Percentiles rank a stretch among this genome's conserved stretches.
phyloP scores from a whole-genome alignment of 1,140 invertebrate genomes.

The Eciton burchellii region DNA sequence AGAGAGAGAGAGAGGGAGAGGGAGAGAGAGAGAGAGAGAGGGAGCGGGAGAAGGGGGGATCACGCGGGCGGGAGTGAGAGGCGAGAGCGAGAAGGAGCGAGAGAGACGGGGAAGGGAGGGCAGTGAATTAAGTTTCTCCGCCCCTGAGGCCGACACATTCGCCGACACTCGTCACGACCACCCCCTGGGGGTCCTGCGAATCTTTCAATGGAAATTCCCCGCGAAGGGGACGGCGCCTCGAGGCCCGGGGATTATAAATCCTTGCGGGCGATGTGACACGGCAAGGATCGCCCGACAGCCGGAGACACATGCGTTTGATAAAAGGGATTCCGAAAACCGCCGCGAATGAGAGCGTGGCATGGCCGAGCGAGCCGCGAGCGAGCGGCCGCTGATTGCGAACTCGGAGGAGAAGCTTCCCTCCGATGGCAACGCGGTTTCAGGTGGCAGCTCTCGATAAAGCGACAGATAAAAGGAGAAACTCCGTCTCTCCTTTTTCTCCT shows the following conservation, averaged over 20 bases:
- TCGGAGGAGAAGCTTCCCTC: neutral
- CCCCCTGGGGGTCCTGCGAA: slow-evolving; percentile 73
- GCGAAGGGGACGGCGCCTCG: slow-evolving; percentile 73
- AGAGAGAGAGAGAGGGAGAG: slow-evolving; percentile 33
- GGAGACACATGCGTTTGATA: neutral
- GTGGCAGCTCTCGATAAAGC: neutral
- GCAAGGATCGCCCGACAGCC: neutral
- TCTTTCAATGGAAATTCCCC: slow-evolving; percentile 75
- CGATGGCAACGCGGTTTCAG: neutral
- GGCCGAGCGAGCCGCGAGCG: too few species aligned
- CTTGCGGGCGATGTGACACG: slow-evolving; percentile 3
- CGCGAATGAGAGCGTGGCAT: neutral
- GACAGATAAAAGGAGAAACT: slow-evolving; percentile 2
- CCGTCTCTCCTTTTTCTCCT: too few species aligned
- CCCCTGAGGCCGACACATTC: slow-evolving; percentile 78
- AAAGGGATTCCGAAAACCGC: neutral
- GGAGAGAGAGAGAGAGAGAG: slow-evolving; percentile 1
- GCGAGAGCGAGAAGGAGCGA: slow-evolving; percentile 35
- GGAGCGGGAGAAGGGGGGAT: neutral
- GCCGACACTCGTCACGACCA: slow-evolving; percentile 73
- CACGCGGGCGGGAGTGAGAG: slow-evolving; percentile 29
- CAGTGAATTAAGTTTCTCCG: slow-evolving; percentile 77
- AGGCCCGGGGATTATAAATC: slow-evolving; percentile 56
- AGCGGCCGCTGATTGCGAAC: too few species aligned
- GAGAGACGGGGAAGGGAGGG: slow-evolving; percentile 65